phyloP scores from a whole-genome alignment of 2,888 invertebrate genomes.

The Lacanobia oleracea region DNA sequence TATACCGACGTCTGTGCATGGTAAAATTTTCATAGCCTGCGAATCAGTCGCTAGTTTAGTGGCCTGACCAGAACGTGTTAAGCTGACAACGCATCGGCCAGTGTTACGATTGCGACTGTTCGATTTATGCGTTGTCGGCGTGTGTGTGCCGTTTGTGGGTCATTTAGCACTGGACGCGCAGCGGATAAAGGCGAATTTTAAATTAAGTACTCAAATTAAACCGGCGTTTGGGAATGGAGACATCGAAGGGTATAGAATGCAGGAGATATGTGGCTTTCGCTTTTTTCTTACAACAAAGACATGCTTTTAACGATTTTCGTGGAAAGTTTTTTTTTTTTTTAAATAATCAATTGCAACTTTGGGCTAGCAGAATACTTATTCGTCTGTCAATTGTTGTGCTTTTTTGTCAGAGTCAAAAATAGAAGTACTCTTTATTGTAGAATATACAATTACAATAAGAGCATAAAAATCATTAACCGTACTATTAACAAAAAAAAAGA shows the following conservation, averaged over 20 bases:
- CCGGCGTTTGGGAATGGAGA: not conserved
- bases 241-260: not conserved
- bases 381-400: too few relatives aligned
- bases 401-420: too few relatives aligned
- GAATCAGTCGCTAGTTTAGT: constrained; percentile 47
- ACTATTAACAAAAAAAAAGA: too few relatives aligned
- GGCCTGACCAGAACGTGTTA: constrained; percentile 60
- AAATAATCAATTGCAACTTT: not conserved
- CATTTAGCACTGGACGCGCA: constrained; percentile 44
- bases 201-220: constrained; percentile 4
- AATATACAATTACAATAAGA: too few relatives aligned
- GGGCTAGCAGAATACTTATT: too few relatives aligned
- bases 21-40: not conserved
- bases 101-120: constrained; percentile 60
- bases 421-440: too few relatives aligned
- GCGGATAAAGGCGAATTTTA: constrained; percentile 22
- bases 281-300: not conserved
- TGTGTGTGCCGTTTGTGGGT: constrained; percentile 49
- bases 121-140: constrained; percentile 66
- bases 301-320: too few relatives aligned
- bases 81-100: constrained; percentile 65
- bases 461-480: too few relatives aligned
- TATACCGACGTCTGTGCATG: not conserved
- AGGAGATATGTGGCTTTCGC: not conserved
- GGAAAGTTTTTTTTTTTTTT: too few relatives aligned